A percentile compares a stretch with the other conserved stretches of the same genome.
phyloP scores from a whole-genome alignment of 2,888 invertebrate genomes.

The Hipparchia sbordonii region DNA sequence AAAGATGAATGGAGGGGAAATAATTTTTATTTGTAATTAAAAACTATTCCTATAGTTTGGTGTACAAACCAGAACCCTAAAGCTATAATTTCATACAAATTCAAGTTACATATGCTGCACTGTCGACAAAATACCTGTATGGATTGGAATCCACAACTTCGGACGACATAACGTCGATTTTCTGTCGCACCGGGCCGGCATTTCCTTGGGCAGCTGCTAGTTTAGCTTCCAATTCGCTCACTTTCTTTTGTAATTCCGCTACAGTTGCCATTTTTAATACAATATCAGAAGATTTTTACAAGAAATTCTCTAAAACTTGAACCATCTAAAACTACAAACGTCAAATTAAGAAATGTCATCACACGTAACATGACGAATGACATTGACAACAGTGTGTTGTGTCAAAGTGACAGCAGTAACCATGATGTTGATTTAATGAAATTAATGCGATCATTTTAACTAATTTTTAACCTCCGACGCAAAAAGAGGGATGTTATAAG shows the following conservation, averaged over 20 bases:
- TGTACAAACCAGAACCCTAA: background rate
- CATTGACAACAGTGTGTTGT: background rate
- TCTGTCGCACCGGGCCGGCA: slow-evolving; percentile 82
- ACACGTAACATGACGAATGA: slow-evolving; percentile 19
- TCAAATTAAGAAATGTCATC: slow-evolving; percentile 20
- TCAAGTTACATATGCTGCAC: slow-evolving; percentile 33
- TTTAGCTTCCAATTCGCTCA: slow-evolving; percentile 85
- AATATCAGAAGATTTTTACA: slow-evolving; percentile 38
- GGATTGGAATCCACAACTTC: slow-evolving; percentile 99
- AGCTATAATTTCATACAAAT: background rate
- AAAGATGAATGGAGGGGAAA: too few relatives aligned
- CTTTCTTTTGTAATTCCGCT: slow-evolving; percentile 83
- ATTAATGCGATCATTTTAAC: too few relatives aligned
- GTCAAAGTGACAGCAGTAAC: background rate
- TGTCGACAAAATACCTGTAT: slow-evolving; percentile 87
- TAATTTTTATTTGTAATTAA: background rate
- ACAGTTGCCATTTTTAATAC: slow-evolving; percentile 81
- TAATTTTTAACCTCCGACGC: too few relatives aligned
- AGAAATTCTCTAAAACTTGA: slow-evolving; percentile 38
- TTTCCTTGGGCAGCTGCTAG: slow-evolving; percentile 76
- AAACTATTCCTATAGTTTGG: background rate
- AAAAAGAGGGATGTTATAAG: too few relatives aligned
- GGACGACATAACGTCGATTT: slow-evolving; percentile 94
- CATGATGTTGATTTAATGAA: too few relatives aligned
- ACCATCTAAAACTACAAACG: slow-evolving; percentile 7